Conservation (phyloP, 2,888 invertebrate species). For the Poecilus cupreus region DNA sequence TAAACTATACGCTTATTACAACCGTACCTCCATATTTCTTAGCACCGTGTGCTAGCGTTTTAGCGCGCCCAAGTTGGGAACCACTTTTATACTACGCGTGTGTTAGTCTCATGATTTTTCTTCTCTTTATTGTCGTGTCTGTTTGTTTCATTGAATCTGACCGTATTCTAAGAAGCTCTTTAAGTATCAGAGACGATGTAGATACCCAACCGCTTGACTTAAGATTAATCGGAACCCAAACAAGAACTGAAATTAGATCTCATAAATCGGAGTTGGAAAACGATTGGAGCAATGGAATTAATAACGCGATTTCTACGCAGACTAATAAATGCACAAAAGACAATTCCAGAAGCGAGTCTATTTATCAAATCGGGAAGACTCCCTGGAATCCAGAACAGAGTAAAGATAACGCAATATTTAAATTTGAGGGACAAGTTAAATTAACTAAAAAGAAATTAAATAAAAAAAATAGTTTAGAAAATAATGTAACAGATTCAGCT, state of each 20-base stretch:
- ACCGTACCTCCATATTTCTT: slow-evolving; percentile 78
- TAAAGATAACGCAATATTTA: slow-evolving; percentile 6
- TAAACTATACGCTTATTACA: slow-evolving; percentile 83
- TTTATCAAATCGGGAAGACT: neutral
- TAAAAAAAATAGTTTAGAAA: slow-evolving; percentile 56
- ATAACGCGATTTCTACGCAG: slow-evolving; percentile 19
- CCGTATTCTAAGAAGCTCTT: slow-evolving; percentile 77
- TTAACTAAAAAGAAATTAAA: slow-evolving; percentile 47
- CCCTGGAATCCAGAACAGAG: slow-evolving; percentile 25
- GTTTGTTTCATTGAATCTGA: slow-evolving; percentile 84
- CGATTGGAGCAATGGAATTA: slow-evolving; percentile 62
- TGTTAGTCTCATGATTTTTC: slow-evolving; percentile 76
- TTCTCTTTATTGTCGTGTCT: slow-evolving; percentile 80
- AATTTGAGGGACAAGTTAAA: slow-evolving; percentile 5
- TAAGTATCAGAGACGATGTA: slow-evolving; percentile 74
- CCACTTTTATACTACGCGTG: slow-evolving; percentile 79
- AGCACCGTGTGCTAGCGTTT: slow-evolving; percentile 79
- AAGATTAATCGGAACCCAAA: slow-evolving; percentile 75
- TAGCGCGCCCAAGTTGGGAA: slow-evolving; percentile 88
- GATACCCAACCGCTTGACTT: slow-evolving; percentile 79
- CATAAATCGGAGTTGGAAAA: slow-evolving; percentile 66
- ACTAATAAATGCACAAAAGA: slow-evolving; percentile 45
- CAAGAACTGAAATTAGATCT: slow-evolving; percentile 69
- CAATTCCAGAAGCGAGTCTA: neutral
- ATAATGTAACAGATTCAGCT: slow-evolving; percentile 57